Percentiles rank a stretch among this genome's conserved stretches.
phyloP scores from a whole-genome alignment of 2,888 invertebrate genomes.

The Perdita meconis region DNA sequence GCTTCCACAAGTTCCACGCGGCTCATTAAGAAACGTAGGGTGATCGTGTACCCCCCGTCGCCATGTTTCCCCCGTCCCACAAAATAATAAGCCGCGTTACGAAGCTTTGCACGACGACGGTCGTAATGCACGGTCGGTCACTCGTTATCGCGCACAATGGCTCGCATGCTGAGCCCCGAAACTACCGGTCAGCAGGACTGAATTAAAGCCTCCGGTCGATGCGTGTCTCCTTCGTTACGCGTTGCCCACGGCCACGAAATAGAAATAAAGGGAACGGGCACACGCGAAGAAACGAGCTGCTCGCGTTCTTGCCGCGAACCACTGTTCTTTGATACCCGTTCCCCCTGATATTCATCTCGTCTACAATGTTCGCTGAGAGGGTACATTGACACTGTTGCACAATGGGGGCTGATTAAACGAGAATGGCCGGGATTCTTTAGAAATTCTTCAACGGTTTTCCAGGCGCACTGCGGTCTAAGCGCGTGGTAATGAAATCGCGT shows the following conservation, averaged over 20 bases:
- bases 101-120: constrained; percentile 36
- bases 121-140: constrained; percentile 61
- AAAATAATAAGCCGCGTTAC: constrained; percentile 61
- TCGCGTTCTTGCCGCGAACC: not conserved
- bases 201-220: constrained; percentile 57
- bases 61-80: constrained; percentile 24
- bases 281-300: not conserved
- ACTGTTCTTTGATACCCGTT: no score
- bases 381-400: no score
- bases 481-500: no score
- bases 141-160: constrained; percentile 72
- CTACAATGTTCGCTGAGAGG: no score
- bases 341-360: not conserved
- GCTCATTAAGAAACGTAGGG: constrained; percentile 46
- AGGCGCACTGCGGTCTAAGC: no score
- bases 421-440: no score
- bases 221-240: constrained; percentile 14
- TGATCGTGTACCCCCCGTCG: constrained; percentile 16
- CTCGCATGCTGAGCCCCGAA: constrained; percentile 71
- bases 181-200: constrained; percentile 60
- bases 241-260: constrained; percentile 24
- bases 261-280: not conserved
- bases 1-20: constrained; percentile 14
- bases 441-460: no score
- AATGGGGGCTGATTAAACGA: no score